These are phyloP conservation scores for mouse (Mus musculus) DNA, from an alignment of 2,113 vertebrate genomes.

Conservation along the genomic window GRCm39 chr9:87585001-87585500, in stretches of 20 bases:
- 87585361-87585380: conserved; percentile 14
- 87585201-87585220: conserved; percentile 54
- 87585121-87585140: conserved; percentile 19
- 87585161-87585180: conserved; percentile 31
- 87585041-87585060: conserved; percentile 81
- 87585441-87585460: background rate
- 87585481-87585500: conserved; percentile 23
- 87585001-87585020: conserved; percentile 88
- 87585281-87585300: conserved; percentile 36
- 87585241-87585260: conserved; percentile 39
- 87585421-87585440: conserved; percentile 8
- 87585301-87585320: conserved; percentile 56
- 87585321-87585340: conserved; percentile 28
- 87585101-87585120: conserved; percentile 58
- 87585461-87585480: background rate
- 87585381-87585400: conserved; percentile 32
- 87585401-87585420: conserved; percentile 38
- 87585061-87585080: conserved; percentile 76
- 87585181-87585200: background rate
- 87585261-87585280: conserved; percentile 44
- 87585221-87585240: conserved; percentile 46
- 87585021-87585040: conserved; percentile 82
- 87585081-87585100: conserved; percentile 66
- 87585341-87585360: conserved; percentile 35
- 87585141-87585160: conserved; percentile 49